Evolutionary conservation across 2,797 vertebrate species (phyloP).

Genomic region (Siniperca obscura): DNA sequence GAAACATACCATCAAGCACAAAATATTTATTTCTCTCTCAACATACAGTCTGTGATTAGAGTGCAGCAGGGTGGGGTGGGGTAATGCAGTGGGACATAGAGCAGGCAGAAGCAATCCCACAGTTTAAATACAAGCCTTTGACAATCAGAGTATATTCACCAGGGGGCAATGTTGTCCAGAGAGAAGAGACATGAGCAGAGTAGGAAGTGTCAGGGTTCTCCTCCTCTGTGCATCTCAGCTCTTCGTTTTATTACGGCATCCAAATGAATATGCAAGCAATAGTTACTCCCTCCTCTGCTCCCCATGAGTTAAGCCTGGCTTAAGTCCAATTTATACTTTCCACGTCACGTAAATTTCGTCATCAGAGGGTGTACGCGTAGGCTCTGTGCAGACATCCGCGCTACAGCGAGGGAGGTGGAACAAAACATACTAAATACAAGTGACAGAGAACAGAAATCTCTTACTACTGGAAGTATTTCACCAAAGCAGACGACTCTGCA

Average conservation of each 20-base stretch:
- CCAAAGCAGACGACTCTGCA: constrained; percentile 90
- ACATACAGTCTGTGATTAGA: constrained; percentile 89
- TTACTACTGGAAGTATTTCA: constrained; percentile 88
- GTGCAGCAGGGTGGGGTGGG: constrained; percentile 86
- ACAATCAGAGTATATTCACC: constrained; percentile 67
- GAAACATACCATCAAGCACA: constrained; percentile 89
- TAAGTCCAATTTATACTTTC: constrained; percentile 12
- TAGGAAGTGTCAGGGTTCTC: constrained; percentile 20
- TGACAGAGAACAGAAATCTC: constrained; percentile 94
- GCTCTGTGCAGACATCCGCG: too few relatives aligned
- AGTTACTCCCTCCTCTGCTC: constrained; percentile 81
- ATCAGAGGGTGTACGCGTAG: too few relatives aligned
- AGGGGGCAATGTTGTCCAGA: constrained; percentile 69
- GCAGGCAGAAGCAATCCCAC: constrained; percentile 87
- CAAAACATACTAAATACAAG: constrained; percentile 83
- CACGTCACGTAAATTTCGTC: too few relatives aligned
- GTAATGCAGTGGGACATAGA: constrained; percentile 83
- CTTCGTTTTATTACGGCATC: constrained; percentile 71
- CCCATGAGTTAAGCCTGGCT: constrained; percentile 74
- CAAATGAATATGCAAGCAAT: constrained; percentile 56
- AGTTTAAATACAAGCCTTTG: constrained; percentile 82
- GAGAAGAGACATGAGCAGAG: constrained; percentile 52
- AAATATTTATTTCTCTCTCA: constrained; percentile 95
- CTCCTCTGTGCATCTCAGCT: constrained; percentile 47
- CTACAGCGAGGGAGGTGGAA: constrained; percentile 82